Base-by-base conservation (phyloP, 2,113 vertebrate species). In the Bubalus kerabau region DNA sequence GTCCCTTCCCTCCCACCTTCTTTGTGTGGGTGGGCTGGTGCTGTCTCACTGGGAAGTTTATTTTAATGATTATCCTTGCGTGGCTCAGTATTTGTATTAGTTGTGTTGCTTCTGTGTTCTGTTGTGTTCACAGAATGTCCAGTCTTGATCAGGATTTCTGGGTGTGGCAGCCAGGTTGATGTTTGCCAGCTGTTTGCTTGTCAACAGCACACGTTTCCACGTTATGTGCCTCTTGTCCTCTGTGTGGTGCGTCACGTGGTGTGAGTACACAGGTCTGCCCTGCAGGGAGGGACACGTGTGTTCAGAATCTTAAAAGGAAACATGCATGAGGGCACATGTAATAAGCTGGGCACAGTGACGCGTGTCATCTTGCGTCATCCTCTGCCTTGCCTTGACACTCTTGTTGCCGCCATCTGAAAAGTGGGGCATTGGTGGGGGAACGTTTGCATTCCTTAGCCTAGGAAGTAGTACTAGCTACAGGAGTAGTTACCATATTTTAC, bases 241-340 rank as follows among this genome's bases (percentile, higher is more conserved):
- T 2, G 0, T 16, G 62, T 48, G 43, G 6, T 24, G 40, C 3
- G 0, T n/a, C 78, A 2, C 1, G 6, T 30, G n/a, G 30, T 46
- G 7, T 46, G 74, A 40, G 7, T 21, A 6, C 5, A 13, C 26
- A 64, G 87, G 6, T 89, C 88, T 50, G 26, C 26, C 80, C 43
- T 40, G 1, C 21, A 50, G 11, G 17, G 15, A 32, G 36, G 32
- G 30, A 3, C 15, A 30, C n/a, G 5, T 0, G 0, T 87, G 56
- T 56, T 64, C 17, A 36, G 50, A 48, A 50, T 60, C 28, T 46
- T 52, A 50, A 12, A 40, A 62, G 84, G 90, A 67, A 74, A 71
- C 13, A 2, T 14, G 2, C 32, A 7, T 0, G 2, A 71, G 80
- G 32, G 62, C 40, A 46, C 19, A 36, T 4, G 15, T 40, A 8